Base-by-base conservation (phyloP, 1,140 invertebrate genomes). In the Caerostris darwini region DNA sequence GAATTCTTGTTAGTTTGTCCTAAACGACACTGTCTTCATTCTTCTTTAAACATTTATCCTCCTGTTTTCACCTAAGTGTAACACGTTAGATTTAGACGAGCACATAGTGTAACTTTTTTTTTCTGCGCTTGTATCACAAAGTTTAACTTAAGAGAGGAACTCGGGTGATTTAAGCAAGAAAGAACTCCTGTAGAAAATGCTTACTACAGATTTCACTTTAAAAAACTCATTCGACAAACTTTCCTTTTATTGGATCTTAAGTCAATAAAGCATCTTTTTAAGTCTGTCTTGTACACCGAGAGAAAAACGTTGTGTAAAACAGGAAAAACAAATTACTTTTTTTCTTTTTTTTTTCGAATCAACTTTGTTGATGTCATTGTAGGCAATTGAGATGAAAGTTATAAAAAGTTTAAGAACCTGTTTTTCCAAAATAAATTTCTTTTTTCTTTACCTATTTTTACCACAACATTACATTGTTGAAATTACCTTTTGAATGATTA, bases 41-140 rank as follows among this genome's bases (percentile, higher is more conserved):
- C 7, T 17, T 85, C 53, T 85, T 67, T 71, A 90, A 90, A 90
- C 88, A 90, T 90, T 90, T 90, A 71, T 54, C 7, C 67, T 58
- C 56, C 88, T 57, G 64, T 71, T 71, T 77, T 19, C 34, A 50
- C 50, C 19, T 53, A 34, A 12, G 34, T 7, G 50, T n/a, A 14
- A 77, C 71, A 77, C 10, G 71, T 50, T 77, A 53, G 34, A 77
- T 50, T 50, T 53, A 77, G 34, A 34, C 12, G 12, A 53, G 34
- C 14, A 53, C 71, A 77, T 53, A 53, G 50, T 53, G 71, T 53
- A 77, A 77, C 34, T 34, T 53, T 77, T 53, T 19, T 69, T 77
- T 77, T 53, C 71, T 53, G 34, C 50, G 14, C 71, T 77, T 77
- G 50, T 53, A 77, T 10, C 5, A 50, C 5, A 12, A 12, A 77